Evolutionary conservation across 2,113 vertebrate genomes (phyloP).

Genomic region (Phalacrocorax aristotelis): DNA sequence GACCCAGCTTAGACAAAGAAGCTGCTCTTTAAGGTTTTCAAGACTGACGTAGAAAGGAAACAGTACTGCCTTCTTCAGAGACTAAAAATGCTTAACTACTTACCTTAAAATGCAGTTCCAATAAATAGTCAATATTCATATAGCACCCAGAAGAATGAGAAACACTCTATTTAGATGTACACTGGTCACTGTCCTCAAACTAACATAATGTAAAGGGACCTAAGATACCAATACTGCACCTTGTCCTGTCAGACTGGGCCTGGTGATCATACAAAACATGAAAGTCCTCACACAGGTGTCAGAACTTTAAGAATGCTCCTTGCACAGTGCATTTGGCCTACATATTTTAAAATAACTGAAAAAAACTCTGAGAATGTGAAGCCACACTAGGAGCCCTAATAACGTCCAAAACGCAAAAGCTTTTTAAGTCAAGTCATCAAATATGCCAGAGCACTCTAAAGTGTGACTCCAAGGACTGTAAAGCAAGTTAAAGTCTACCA

Average conservation of each 20-base stretch:
- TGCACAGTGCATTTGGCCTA: background rate
- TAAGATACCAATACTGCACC: fast-evolving
- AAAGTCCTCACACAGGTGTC: background rate
- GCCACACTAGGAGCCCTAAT: background rate
- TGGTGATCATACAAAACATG: background rate
- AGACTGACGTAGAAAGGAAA: background rate
- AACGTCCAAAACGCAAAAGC: background rate
- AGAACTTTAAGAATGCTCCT: background rate
- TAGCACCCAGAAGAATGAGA: background rate
- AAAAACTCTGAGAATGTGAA: background rate
- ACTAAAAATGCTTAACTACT: background rate
- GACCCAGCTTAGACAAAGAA: background rate
- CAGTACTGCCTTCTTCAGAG: background rate
- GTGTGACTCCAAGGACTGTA: background rate
- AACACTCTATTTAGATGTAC: background rate
- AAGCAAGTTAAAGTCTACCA: background rate
- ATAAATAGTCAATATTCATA: background rate
- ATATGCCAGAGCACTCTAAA: background rate
- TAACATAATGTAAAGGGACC: fast-evolving
- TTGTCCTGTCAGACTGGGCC: fast-evolving
- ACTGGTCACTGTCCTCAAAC: background rate
- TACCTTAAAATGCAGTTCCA: background rate
- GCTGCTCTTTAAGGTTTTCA: background rate
- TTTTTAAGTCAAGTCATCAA: background rate
- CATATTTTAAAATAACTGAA: background rate